A percentile compares a stretch with the other conserved stretches of the same genome.
phyloP scores from a whole-genome alignment of 64 coral and sea anemone genomes.

The Exaiptasia diaphana region DNA sequence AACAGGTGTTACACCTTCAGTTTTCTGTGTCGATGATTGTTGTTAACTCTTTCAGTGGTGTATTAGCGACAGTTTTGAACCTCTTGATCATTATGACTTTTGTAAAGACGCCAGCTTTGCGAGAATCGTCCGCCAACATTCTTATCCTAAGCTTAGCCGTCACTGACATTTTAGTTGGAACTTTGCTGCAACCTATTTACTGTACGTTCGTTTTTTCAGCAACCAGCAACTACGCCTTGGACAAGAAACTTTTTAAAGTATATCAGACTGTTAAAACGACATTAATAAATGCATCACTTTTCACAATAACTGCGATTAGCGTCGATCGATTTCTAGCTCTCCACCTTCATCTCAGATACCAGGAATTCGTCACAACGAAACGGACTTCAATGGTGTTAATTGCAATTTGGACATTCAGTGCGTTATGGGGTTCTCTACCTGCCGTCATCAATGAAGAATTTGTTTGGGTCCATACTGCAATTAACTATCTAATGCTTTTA shows the following conservation, averaged over 20 bases:
- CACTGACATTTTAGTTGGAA: not conserved
- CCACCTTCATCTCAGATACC: not conserved
- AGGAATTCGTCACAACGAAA: not conserved
- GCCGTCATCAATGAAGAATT: not conserved
- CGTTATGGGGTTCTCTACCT: not conserved
- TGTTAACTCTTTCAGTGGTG: not conserved
- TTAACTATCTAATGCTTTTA: too few species aligned
- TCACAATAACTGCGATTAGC: not conserved
- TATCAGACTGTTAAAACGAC: not conserved
- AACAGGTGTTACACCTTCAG: too few species aligned
- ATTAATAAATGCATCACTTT: not conserved
- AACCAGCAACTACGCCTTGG: not conserved
- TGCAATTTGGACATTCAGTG: not conserved
- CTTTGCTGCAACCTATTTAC: not conserved
- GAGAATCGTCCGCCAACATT: not conserved
- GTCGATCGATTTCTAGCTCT: slow-evolving; percentile 4
- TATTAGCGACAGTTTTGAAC: not conserved
- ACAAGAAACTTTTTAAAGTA: not conserved
- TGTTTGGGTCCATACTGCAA: too few species aligned
- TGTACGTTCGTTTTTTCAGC: not conserved
- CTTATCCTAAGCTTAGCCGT: not conserved
- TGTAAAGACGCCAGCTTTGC: not conserved
- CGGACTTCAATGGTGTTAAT: not conserved
- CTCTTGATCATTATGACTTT: not conserved
- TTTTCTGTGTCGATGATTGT: not conserved